Evolutionary conservation across 2,797 vertebrate species (phyloP).

Genomic region (Huso huso): DNA sequence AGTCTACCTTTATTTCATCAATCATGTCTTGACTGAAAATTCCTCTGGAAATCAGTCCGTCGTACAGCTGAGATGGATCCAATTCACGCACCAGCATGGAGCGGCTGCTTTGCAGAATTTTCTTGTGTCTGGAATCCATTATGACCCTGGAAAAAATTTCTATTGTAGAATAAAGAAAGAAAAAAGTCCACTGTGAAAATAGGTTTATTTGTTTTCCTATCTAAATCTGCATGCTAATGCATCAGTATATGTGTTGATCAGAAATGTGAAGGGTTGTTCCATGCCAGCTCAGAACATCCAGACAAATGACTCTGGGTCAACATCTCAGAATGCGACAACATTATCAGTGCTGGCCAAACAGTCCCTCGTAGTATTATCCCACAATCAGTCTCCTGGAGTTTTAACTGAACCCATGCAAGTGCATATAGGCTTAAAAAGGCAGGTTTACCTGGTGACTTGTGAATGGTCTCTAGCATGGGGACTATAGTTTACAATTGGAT

Average conservation of each 20-base stretch:
- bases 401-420: no score
- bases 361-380: no score
- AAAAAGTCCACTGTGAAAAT: neutral
- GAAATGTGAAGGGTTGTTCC: slow-evolving; percentile 18
- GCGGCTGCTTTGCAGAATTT: slow-evolving; percentile 57
- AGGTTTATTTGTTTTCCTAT: no score
- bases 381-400: no score
- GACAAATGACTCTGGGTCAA: slow-evolving; percentile 16
- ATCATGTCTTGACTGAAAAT: slow-evolving; percentile 81
- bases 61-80: slow-evolving; percentile 61
- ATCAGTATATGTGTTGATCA: neutral
- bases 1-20: slow-evolving; percentile 77
- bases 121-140: slow-evolving; percentile 70
- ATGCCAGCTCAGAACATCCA: slow-evolving; percentile 21
- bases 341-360: no score
- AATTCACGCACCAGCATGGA: slow-evolving; percentile 54
- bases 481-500: no score
- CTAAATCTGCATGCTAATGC: no score
- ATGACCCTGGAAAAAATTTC: neutral
- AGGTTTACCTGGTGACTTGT: no score
- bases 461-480: no score
- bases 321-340: neutral
- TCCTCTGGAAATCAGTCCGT: slow-evolving; percentile 56
- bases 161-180: neutral
- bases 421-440: no score